Evolutionary conservation across 2,888 invertebrate species (phyloP).

Genomic region (Temnothorax rugatulus): DNA sequence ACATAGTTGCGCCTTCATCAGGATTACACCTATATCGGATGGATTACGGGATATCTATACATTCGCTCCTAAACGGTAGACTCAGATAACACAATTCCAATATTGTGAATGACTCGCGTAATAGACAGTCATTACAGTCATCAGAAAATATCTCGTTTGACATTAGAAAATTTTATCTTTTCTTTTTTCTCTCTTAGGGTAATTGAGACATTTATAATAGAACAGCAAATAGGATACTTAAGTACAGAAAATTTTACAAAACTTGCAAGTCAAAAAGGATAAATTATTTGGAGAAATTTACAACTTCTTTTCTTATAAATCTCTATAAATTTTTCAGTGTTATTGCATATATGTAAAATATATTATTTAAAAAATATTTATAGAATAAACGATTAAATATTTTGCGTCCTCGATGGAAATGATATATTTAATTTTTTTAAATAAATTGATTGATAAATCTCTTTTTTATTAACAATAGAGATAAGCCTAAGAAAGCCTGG

Average conservation of each 20-base stretch:
- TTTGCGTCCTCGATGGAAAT: neutral
- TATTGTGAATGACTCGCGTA: neutral
- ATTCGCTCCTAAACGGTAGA: neutral
- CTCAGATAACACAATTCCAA: slow-evolving; percentile 8
- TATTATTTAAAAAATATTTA: neutral
- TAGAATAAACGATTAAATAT: neutral
- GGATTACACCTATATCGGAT: slow-evolving; percentile 5
- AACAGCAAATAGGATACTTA: neutral
- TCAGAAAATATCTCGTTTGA: neutral
- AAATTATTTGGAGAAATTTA: neutral
- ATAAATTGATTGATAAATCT: neutral
- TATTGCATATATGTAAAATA: neutral
- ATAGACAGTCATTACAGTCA: neutral
- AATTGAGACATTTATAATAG: neutral
- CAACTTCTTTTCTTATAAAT: neutral
- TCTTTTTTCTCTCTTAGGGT: neutral
- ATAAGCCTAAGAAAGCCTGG: neutral
- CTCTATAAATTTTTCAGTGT: neutral
- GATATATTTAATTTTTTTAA: neutral
- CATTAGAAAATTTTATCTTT: neutral
- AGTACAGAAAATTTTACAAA: neutral
- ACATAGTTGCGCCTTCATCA: neutral
- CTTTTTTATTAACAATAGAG: neutral
- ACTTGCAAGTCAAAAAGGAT: neutral
- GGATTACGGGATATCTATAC: slow-evolving; percentile 23